Percentiles rank a stretch among this genome's conserved stretches.
These are phyloP conservation scores for Colletes latitarsis DNA, from an alignment of 1,140 invertebrate genomes.

Conservation along the genomic window DNA sequence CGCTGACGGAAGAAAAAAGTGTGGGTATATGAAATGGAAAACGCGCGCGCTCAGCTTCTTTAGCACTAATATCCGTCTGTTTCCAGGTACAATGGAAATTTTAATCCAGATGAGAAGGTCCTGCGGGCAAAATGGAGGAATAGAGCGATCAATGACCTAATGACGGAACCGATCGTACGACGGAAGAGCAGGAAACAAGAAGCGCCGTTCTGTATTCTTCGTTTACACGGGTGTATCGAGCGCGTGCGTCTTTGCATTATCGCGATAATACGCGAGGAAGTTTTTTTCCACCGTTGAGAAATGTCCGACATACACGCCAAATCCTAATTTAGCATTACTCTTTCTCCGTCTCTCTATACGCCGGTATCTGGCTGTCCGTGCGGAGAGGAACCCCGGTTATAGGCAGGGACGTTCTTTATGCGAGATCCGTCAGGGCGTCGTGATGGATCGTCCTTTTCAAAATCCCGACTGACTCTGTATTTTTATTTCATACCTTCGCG, in stretches of 20 bases:
- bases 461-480: conserved; percentile 52
- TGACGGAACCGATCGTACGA: not conserved
- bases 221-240: not conserved
- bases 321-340: conserved; percentile 56
- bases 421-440: conserved; percentile 57
- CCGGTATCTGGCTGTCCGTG: not conserved
- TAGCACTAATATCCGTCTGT: too few species aligned
- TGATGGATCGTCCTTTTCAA: conserved; percentile 65
- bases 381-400: conserved; percentile 30
- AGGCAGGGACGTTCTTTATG: conserved; percentile 58
- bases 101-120: too few species aligned
- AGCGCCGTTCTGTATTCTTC: not conserved
- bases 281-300: conserved; percentile 32
- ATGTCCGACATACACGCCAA: conserved; percentile 33
- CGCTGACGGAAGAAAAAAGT: too few species aligned
- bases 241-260: conserved; percentile 32
- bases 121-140: not conserved
- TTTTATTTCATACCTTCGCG: conserved; percentile 57
- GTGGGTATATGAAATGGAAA: too few species aligned
- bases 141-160: conserved; percentile 10
- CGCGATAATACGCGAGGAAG: conserved; percentile 34
- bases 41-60: too few species aligned
- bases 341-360: not conserved
- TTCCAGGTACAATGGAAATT: too few species aligned
- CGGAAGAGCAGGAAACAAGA: conserved; percentile 6